Percentiles rank a stretch among this genome's conserved stretches.
Evolutionary conservation across 2,888 invertebrate species (phyloP).

Genomic region (Idaea straminata): DNA sequence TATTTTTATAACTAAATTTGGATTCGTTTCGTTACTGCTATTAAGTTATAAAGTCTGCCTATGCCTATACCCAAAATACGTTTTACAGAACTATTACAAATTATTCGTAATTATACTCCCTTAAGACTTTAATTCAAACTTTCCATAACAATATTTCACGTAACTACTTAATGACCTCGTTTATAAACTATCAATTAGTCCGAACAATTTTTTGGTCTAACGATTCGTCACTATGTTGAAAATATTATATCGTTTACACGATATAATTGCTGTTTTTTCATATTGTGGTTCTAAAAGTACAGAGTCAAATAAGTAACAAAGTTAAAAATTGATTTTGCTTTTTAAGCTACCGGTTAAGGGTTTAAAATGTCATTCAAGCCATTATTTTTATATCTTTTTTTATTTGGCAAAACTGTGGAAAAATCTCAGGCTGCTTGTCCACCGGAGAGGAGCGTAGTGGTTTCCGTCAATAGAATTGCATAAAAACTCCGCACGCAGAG

Average conservation of each 20-base stretch:
- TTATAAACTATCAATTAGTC: background rate
- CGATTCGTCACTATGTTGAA: background rate
- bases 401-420: too few species aligned
- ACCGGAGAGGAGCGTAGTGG: too few species aligned
- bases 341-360: too few species aligned
- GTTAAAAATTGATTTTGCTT: too few species aligned
- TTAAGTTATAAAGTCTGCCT: background rate
- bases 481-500: too few species aligned
- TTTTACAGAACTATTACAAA: background rate
- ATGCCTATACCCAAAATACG: background rate
- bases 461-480: too few species aligned
- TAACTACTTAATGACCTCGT: background rate
- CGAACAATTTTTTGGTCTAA: background rate
- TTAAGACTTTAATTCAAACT: background rate
- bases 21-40: too few species aligned
- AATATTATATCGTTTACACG: background rate
- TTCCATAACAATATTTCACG: background rate
- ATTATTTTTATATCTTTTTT: too few species aligned
- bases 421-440: too few species aligned
- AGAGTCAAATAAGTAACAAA: too few species aligned
- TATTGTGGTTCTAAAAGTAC: background rate
- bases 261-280: background rate
- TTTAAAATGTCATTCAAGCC: too few species aligned
- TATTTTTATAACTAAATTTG: too few species aligned
- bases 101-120: background rate